Conservation (phyloP, 2,113 vertebrate species). For the Tachuris rubrigastra region DNA sequence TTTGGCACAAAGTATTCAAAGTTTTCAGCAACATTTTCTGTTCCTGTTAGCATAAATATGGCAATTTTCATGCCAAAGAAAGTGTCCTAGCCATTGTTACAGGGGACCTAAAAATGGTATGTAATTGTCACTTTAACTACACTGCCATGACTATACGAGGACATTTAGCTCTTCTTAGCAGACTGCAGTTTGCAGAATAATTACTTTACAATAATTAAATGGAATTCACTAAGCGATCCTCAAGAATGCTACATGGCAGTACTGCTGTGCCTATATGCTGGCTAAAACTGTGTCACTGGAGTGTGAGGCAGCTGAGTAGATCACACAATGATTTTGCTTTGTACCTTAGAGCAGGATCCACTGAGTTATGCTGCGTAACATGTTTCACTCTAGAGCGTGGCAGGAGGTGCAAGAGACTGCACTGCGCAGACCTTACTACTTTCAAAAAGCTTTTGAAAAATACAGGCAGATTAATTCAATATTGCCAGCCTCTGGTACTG, state of each 20-base stretch:
- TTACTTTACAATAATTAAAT: background rate
- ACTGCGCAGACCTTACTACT: background rate
- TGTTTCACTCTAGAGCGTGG: background rate
- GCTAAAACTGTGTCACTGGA: background rate
- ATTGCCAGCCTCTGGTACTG: slow-evolving; percentile 46
- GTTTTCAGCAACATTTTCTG: background rate
- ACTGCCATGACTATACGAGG: background rate
- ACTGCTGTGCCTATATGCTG: background rate
- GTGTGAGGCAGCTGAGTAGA: background rate
- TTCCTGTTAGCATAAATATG: background rate
- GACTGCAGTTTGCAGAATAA: background rate
- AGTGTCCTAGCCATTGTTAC: background rate
- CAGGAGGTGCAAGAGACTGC: background rate
- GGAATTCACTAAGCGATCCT: background rate
- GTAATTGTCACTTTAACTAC: background rate
- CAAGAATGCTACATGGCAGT: background rate
- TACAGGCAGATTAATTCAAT: slow-evolving; percentile 46
- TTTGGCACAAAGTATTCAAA: background rate
- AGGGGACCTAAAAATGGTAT: background rate
- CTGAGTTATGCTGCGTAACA: rapidly evolving
- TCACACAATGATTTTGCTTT: background rate
- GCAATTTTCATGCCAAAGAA: background rate
- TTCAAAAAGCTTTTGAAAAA: slow-evolving; percentile 50
- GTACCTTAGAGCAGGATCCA: background rate
- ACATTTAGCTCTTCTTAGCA: background rate